Base-by-base conservation (phyloP, 2,888 invertebrate species). In the Homarus gammarus region DNA sequence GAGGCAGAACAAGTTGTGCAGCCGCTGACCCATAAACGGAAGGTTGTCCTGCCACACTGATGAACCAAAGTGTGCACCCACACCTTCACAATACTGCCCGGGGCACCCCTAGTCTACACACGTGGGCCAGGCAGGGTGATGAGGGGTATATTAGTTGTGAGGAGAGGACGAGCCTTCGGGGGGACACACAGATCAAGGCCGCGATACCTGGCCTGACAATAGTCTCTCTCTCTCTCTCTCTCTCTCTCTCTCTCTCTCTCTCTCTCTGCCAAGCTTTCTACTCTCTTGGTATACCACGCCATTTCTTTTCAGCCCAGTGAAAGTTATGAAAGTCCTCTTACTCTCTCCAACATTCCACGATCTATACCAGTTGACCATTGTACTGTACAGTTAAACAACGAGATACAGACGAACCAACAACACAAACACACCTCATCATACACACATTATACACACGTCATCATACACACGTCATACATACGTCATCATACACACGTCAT, bases 1-100 rank as follows among this genome's bases (percentile, higher is more conserved):
- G 64, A 64, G 64, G 27, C 27, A 64, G n/a, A 64, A 64, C 64
- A 5, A 64, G 64, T 64, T 64, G 27, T 64, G 64, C 44, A 44
- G 75, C 44, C 31, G 44, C 44, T 75, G 44, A 49, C 40, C 75
- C 75, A 44, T 75, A 75, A 40, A 75, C 49, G 75, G 75, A 40
- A 75, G 44, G 75, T 75, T 75, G 75, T 75, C 75, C 44, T 75
- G 31, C 56, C 56, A 56, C 64, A 64, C 5, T n/a, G 64, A 27
- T 27, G 64, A 27, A 64, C n/a, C 27, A 64, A n/a, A 64, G 64
- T 64, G 27, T 27, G 22, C 64, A 64, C 64, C 64, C 27, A 64
- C 64, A 27, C 18, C 3, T 10, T 64, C n/a, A 27, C 2, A 1
- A 8, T 22, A 64, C 64, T 3, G 27, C 64, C 5, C 22, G 5